These are phyloP conservation scores for Heliconius melpomene DNA, from an alignment of 1,140 invertebrate genomes.

Conservation along the genomic window DNA sequence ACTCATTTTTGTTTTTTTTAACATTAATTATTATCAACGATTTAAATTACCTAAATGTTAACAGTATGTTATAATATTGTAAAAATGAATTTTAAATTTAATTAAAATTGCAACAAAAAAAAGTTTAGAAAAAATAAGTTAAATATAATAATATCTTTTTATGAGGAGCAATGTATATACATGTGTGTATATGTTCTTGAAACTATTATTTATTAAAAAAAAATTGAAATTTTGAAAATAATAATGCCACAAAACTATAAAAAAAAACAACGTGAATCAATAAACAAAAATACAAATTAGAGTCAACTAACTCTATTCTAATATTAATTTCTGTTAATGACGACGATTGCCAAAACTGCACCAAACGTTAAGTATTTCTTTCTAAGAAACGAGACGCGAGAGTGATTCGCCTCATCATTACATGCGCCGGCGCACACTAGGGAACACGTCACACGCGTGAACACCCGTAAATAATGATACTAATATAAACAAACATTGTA, in stretches of 20 bases:
- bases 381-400: constrained; percentile 16
- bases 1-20: too few species aligned
- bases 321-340: not conserved
- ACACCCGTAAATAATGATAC: constrained; percentile 44
- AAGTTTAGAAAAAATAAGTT: too few species aligned
- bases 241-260: not conserved
- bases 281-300: not conserved
- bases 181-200: too few species aligned
- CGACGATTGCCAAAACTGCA: constrained; percentile 21
- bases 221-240: too few species aligned
- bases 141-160: too few species aligned
- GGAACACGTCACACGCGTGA: constrained; percentile 53
- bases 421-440: constrained; percentile 37
- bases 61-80: too few species aligned
- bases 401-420: constrained; percentile 29
- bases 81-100: too few species aligned
- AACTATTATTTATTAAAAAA: too few species aligned
- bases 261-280: not conserved
- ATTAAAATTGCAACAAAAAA: too few species aligned
- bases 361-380: constrained; percentile 7
- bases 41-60: too few species aligned
- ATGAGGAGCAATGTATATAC: too few species aligned
- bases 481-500: constrained; percentile 46
- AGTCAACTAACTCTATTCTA: constrained; percentile 10
- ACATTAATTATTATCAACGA: too few species aligned